Evolutionary conservation across 2,797 vertebrate species (phyloP), one percentile per base, ranked within the genome.

Genomic region (Enteromius mattozi): DNA sequence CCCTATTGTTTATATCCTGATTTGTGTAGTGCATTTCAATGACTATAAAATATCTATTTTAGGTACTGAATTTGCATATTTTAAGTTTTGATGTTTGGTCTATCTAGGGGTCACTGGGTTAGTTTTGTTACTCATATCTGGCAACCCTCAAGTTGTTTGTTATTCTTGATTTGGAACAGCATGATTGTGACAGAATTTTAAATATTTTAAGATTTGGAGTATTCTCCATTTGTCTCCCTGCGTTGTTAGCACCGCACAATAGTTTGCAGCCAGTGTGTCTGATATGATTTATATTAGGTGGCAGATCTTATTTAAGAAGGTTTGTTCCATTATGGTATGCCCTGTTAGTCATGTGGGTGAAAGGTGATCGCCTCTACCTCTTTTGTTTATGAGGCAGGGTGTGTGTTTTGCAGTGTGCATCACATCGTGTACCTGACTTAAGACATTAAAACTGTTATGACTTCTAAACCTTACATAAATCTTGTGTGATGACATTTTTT

Each of bases 301-400:
- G 78, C 63, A 51, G 45, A 51, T 68, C 19, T 76, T 76, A 40
- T 74, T 65, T 65, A 49, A 63, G 42, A 14, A 74, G 27, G 66
- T 56, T 81, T 63, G 69, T 63, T 65, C 21, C 16, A 24, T 75
- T 76, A 37, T 76, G 45, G n/a, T 30, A 51, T 76, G 30, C 42
- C 5, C 3, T 66, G 42, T 51, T 82, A 51, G 59, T 66, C 45
- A 76, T 83, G 8, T 77, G 51, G 69, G 85, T 86, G 35, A 88
- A 81, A 86, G 81, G 84, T 82, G 16, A 87, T 8, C 0, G 56
- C 40, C 27, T 78, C 78, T 69, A 54, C 61, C 78, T 76, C 59
- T 68, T 21, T 83, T 81, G 35, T 72, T 47, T 78, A 8, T 37
- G 54, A 37, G 0, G 10, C 33, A 65, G 56, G n/a, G 59, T 68